Evolutionary conservation across 2,888 invertebrate species (phyloP).

Genomic region (Acheta domesticus): DNA sequence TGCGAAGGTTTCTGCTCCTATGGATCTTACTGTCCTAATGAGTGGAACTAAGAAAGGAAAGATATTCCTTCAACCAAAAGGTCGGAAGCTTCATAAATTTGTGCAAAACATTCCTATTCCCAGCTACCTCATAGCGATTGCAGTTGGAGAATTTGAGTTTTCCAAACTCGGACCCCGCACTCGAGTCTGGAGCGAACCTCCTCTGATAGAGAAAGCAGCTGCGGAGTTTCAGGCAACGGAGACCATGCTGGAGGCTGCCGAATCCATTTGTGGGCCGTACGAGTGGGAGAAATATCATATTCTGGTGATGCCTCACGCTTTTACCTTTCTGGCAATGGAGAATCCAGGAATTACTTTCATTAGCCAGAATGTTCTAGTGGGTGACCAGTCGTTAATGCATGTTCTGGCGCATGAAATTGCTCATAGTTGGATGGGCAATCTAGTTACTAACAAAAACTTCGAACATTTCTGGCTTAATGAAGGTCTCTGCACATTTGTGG

Average conservation of each 20-base stretch:
- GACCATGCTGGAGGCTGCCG: neutral
- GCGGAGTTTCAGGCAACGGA: neutral
- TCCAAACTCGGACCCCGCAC: neutral
- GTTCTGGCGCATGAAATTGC: neutral
- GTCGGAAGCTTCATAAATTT: neutral
- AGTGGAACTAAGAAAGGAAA: neutral
- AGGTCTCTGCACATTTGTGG: neutral
- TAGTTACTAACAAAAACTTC: neutral
- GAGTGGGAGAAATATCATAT: neutral
- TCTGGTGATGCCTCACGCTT: neutral
- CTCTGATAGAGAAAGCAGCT: neutral
- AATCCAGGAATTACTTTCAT: neutral
- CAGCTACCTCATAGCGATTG: neutral
- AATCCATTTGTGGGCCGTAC: neutral
- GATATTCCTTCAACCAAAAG: neutral
- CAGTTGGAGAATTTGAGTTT: neutral
- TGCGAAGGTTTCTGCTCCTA: neutral
- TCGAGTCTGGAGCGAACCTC: neutral
- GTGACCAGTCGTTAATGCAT: neutral
- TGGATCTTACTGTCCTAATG: neutral
- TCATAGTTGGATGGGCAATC: neutral
- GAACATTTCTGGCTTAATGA: constrained; percentile 3
- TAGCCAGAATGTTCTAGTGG: neutral
- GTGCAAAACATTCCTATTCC: neutral
- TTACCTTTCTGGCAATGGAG: neutral